Evolutionary conservation across 2,797 vertebrate genomes (phyloP).

Genomic region (Pitangus sulphuratus): DNA sequence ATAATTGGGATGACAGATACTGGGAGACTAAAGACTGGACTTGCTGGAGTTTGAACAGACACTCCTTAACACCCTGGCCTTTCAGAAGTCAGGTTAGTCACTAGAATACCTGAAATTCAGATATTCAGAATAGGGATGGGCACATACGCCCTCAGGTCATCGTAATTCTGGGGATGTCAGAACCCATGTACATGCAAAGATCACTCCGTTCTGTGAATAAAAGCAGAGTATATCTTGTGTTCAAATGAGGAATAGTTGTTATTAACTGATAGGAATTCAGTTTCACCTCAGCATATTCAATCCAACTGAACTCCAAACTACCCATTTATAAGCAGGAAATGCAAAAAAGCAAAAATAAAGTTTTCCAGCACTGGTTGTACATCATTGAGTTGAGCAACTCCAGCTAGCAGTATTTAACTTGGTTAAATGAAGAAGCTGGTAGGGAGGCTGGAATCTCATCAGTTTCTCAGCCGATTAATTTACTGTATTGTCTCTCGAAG

Average conservation of each 20-base stretch:
- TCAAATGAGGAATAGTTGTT: neutral
- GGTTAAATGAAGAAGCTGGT: neutral
- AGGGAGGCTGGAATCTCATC: neutral
- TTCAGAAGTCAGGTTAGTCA: neutral
- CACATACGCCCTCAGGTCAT: neutral
- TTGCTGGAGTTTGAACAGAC: neutral
- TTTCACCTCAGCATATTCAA: neutral
- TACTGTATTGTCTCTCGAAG: neutral
- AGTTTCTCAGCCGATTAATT: conserved; percentile 12
- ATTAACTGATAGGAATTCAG: conserved; percentile 4
- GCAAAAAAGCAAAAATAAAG: neutral
- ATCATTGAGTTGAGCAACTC: neutral
- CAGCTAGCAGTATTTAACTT: neutral
- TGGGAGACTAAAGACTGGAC: neutral
- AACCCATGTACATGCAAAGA: neutral
- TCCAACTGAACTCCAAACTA: neutral
- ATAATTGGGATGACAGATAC: neutral
- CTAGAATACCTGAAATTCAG: neutral
- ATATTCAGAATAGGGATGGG: neutral
- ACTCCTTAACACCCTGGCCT: neutral
- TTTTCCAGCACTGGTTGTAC: neutral
- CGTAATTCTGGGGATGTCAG: rapidly evolving
- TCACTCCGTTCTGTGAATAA: neutral
- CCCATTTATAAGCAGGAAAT: neutral
- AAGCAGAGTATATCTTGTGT: neutral